Percentiles rank a stretch among this genome's conserved stretches.
phyloP scores from a whole-genome alignment of 1,140 invertebrate species.

The Pomacea maculata region DNA sequence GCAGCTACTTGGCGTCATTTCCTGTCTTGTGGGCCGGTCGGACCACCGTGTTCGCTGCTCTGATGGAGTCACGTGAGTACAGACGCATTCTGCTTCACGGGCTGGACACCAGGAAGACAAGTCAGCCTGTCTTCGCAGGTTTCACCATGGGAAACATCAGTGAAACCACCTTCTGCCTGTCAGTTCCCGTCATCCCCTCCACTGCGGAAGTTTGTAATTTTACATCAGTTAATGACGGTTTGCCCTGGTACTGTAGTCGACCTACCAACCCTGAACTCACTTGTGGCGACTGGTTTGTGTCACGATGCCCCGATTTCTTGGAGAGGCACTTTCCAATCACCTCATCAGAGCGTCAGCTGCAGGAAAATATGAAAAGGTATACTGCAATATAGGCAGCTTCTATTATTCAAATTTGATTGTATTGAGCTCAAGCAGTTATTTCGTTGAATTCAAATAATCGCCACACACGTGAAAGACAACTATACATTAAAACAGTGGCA shows the following conservation, averaged over 20 bases:
- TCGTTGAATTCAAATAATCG: too few species aligned
- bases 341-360: too few species aligned
- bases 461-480: too few species aligned
- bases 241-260: slow-evolving; percentile 35
- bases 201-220: slow-evolving; percentile 32
- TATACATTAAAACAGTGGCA: too few species aligned
- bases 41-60: slow-evolving; percentile 19
- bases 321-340: too few species aligned
- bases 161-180: slow-evolving; percentile 29
- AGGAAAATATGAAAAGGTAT: too few species aligned
- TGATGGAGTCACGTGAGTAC: slow-evolving; percentile 26
- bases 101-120: background rate
- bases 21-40: slow-evolving; percentile 29
- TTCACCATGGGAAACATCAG: background rate
- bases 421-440: too few species aligned
- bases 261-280: slow-evolving; percentile 14
- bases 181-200: slow-evolving; percentile 22
- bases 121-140: background rate
- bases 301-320: too few species aligned
- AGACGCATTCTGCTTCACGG: background rate
- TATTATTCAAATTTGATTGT: too few species aligned
- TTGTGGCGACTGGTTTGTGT: slow-evolving; percentile 10
- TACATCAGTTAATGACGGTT: slow-evolving; percentile 26
- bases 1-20: slow-evolving; percentile 34
- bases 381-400: too few species aligned